phyloP scores from a whole-genome alignment of 1,140 invertebrate genomes.

The Heliconius hermathena region DNA sequence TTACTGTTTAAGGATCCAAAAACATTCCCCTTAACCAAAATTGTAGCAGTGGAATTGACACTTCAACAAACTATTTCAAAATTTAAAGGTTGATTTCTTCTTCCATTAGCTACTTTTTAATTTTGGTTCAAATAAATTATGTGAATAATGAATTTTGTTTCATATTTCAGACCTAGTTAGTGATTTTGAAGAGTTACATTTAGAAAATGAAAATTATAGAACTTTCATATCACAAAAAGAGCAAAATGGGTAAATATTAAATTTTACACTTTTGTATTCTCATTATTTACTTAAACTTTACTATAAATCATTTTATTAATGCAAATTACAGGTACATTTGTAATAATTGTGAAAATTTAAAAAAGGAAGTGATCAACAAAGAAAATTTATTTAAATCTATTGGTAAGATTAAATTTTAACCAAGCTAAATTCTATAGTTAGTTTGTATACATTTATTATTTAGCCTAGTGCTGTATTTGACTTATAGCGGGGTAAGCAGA shows the following conservation, averaged over 20 bases:
- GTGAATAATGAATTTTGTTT: background rate
- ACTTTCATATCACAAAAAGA: conserved; percentile 47
- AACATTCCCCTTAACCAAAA: conserved; percentile 18
- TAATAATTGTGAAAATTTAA: conserved; percentile 12
- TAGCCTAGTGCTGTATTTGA: too few relatives aligned
- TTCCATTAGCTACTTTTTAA: background rate
- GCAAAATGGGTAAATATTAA: conserved; percentile 52
- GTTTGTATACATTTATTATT: too few relatives aligned
- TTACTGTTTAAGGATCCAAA: background rate
- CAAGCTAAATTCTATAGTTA: background rate
- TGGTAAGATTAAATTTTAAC: conserved; percentile 5
- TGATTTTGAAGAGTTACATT: conserved; percentile 50
- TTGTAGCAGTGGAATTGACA: conserved; percentile 42
- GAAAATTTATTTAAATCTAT: conserved; percentile 12
- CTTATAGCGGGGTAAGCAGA: too few relatives aligned
- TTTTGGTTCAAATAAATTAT: background rate
- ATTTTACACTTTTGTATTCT: background rate
- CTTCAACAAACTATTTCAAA: conserved; percentile 44
- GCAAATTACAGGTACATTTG: background rate
- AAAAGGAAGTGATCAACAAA: background rate
- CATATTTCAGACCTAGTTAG: conserved; percentile 52
- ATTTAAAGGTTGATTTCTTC: conserved; percentile 48
- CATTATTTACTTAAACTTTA: background rate
- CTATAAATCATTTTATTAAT: background rate
- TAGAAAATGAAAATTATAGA: conserved; percentile 45